phyloP scores from a whole-genome alignment of 2,888 invertebrate genomes.

The Mesochorus sp. region DNA sequence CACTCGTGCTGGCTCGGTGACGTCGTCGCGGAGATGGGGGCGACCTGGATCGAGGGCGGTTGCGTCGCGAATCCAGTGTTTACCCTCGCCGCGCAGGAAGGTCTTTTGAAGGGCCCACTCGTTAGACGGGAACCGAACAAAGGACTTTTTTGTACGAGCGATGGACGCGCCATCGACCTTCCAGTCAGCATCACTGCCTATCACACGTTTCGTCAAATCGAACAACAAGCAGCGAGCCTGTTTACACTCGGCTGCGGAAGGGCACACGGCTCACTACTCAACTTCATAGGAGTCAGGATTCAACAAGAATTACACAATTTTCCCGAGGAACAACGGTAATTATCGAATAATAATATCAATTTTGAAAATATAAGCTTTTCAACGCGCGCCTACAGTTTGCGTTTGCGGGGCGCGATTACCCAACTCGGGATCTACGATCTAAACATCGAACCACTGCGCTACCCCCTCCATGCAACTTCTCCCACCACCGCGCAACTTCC shows the following conservation, averaged over 20 bases:
- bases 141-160: constrained; percentile 87
- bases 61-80: constrained; percentile 88
- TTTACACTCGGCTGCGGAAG: constrained; percentile 86
- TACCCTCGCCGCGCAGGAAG: constrained; percentile 87
- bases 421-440: no score
- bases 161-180: constrained; percentile 87
- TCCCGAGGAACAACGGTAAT: constrained; percentile 86
- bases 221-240: constrained; percentile 86
- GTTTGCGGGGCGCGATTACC: no score
- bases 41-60: constrained; percentile 89
- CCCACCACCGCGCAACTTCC: no score
- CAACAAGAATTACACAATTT: constrained; percentile 88
- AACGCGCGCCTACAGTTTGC: no score
- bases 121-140: constrained; percentile 83
- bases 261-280: constrained; percentile 86
- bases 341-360: no score
- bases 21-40: constrained; percentile 90
- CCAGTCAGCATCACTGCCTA: constrained; percentile 86
- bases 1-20: constrained; percentile 91
- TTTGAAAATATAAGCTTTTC: no score
- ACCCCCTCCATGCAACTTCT: no score
- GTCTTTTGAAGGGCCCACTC: constrained; percentile 85
- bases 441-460: no score
- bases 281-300: constrained; percentile 86
- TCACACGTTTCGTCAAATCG: constrained; percentile 87